These are phyloP conservation scores for Linnaemya vulpina DNA, from an alignment of 2,888 invertebrate genomes.

Conservation along the genomic window DNA sequence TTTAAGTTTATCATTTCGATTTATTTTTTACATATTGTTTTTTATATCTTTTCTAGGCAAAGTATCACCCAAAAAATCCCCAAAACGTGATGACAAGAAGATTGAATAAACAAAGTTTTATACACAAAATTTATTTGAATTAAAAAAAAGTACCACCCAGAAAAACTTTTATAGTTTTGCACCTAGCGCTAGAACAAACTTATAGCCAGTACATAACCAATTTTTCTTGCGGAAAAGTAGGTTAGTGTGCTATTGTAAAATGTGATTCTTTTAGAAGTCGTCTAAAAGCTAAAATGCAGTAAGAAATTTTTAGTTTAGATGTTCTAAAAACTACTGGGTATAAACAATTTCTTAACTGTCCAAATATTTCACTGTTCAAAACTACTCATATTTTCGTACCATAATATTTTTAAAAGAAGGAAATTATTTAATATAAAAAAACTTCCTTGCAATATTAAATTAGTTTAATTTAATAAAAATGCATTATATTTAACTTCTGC, in stretches of 20 bases:
- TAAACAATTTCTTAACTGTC: not conserved
- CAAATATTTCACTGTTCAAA: not conserved
- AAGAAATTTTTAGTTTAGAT: not conserved
- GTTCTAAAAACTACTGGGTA: not conserved
- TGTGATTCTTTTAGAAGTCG: too few relatives aligned
- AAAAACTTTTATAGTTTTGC: not conserved
- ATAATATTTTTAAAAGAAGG: not conserved
- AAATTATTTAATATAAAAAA: slow-evolving; percentile 20
- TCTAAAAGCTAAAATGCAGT: not conserved
- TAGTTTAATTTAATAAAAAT: slow-evolving; percentile 53
- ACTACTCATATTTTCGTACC: not conserved
- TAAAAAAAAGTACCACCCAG: slow-evolving; percentile 19
- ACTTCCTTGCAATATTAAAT: slow-evolving; percentile 48
- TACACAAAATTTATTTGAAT: slow-evolving; percentile 29
- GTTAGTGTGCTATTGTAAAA: not conserved
- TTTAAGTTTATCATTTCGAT: slow-evolving; percentile 71
- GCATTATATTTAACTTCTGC: slow-evolving; percentile 6
- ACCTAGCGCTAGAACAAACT: not conserved
- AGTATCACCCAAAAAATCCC: slow-evolving; percentile 77
- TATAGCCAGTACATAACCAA: too few relatives aligned
- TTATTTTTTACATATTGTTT: slow-evolving; percentile 68
- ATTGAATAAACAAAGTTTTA: slow-evolving; percentile 71
- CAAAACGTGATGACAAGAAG: slow-evolving; percentile 75
- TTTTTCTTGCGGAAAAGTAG: not conserved
- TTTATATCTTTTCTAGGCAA: slow-evolving; percentile 76